Conservation (phyloP, 2,113 vertebrate genomes). For the Regulus satrapa region DNA sequence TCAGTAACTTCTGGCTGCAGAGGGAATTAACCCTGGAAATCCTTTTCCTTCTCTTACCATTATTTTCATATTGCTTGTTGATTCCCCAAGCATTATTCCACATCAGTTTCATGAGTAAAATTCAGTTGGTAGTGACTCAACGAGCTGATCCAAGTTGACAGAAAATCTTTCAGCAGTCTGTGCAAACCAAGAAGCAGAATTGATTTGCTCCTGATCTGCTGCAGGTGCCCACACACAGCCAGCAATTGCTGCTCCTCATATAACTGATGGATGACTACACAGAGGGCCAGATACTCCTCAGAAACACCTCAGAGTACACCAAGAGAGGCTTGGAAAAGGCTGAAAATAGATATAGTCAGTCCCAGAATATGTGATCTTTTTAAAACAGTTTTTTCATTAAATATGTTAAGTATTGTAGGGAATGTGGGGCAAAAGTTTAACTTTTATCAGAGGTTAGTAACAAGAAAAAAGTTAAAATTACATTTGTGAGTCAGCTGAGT, state of each 20-base stretch:
- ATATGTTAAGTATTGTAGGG: background rate
- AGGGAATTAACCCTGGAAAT: background rate
- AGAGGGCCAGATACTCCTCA: background rate
- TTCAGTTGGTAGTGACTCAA: background rate
- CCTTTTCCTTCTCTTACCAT: background rate
- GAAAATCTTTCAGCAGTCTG: background rate
- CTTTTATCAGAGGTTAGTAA: background rate
- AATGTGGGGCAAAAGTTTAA: too few species aligned
- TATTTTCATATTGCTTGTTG: background rate
- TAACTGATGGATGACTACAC: background rate
- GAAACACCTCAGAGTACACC: background rate
- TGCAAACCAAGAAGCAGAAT: background rate
- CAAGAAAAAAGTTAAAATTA: background rate
- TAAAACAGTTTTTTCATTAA: background rate
- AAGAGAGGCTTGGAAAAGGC: background rate
- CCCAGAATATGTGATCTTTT: background rate
- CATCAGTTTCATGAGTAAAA: background rate
- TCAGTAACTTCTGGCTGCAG: background rate
- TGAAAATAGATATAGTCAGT: background rate
- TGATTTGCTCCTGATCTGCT: background rate
- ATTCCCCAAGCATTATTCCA: background rate
- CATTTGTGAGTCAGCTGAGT: background rate
- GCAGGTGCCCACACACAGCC: background rate
- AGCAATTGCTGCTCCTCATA: background rate
- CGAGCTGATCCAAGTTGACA: background rate